phyloP scores from a whole-genome alignment of 2,113 vertebrate genomes.

The Lathamus discolor region DNA sequence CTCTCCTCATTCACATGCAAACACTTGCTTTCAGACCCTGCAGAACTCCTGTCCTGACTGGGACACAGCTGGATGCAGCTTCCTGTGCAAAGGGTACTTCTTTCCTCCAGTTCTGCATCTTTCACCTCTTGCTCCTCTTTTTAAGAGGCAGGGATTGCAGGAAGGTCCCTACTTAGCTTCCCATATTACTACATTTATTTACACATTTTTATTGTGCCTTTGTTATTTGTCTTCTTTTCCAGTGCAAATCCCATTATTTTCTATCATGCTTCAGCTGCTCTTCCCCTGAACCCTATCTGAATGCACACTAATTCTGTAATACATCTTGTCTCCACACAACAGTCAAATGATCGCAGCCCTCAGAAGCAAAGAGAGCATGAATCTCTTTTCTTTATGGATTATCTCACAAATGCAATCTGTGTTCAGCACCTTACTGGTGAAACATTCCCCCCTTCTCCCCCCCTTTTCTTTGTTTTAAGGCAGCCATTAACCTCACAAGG shows the following conservation, averaged over 20 bases:
- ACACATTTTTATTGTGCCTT: background rate
- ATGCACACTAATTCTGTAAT: background rate
- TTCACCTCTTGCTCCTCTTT: background rate
- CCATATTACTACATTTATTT: background rate
- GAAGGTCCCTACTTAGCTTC: background rate
- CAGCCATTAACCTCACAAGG: background rate
- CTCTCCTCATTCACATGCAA: background rate
- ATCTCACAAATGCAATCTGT: background rate
- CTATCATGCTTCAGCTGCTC: background rate
- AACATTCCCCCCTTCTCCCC: background rate
- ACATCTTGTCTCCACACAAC: background rate
- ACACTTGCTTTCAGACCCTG: background rate
- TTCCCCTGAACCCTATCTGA: background rate
- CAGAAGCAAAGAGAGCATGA: background rate
- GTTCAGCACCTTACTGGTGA: background rate
- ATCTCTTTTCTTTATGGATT: background rate
- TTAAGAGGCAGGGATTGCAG: background rate
- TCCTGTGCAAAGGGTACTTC: fast-evolving
- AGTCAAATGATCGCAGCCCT: background rate
- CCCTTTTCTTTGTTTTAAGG: background rate
- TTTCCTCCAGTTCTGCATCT: background rate
- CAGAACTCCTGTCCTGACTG: background rate
- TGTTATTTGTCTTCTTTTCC: background rate
- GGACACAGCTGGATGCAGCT: background rate
- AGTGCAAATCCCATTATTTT: background rate